Base-by-base conservation (phyloP, 92 coral and sea anemone species). In the Epizoanthus scotinus region DNA sequence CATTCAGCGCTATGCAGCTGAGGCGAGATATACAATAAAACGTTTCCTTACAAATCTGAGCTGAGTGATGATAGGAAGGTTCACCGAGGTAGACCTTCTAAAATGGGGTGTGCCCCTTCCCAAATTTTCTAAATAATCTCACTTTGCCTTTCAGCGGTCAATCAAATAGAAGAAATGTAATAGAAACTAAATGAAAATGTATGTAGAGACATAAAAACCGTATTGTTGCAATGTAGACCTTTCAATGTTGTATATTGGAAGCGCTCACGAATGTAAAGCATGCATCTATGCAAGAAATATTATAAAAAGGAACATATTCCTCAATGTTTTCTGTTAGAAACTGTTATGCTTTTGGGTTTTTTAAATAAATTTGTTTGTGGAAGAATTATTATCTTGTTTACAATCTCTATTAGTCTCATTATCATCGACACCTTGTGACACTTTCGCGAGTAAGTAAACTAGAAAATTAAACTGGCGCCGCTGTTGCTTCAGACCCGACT, bases 351-450 rank as follows among this genome's bases (percentile, higher is more conserved):
- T 70, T 50, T 9, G 13, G 13, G 10, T 17, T 42, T 14, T 70
- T 18, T 19, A n/a, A 3, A 44, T 8, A 10, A 22, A 44, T 21
- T 44, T 54, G 52, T 73, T 73, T 53, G 63, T n/a, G 31, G 25
- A 21, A 54, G 27, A 36, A 15, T n/a, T 73, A 15, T n/a, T 73
- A 73, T 73, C 79, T 54, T 29, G 79, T 55, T 29, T 55, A 73
- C 79, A 54, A 73, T 73, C 79, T 73, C 10, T 73, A 73, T 54
- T 27, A 59, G 28, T 22, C 69, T 29, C 31, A 64, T 64, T 64
- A 64, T n/a, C 36, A 29, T 19, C 44, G 36, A 38, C 69, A 64
- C 69, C 22, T 64, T 28, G 69, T 38, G 69, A 29, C n/a, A 19
- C 7, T 57, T 8, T 44, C 15, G 17, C 3, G 12, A 6, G n/a